phyloP scores from a whole-genome alignment of 2,888 invertebrate genomes.

The Sesia apiformis region DNA sequence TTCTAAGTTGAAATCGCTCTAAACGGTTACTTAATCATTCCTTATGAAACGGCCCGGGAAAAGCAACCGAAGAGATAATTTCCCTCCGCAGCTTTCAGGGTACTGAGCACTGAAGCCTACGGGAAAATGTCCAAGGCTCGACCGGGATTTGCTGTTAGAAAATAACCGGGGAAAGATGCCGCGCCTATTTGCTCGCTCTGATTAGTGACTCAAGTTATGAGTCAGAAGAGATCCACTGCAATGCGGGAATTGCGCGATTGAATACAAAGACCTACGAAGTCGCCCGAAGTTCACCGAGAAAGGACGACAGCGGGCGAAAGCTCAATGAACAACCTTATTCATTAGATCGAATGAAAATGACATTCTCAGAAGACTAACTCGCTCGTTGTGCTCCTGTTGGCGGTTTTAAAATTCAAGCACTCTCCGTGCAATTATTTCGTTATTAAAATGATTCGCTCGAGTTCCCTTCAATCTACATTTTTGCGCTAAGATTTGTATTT shows the following conservation, averaged over 20 bases:
- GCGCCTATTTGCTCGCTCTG: conserved; percentile 30
- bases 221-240: conserved; percentile 37
- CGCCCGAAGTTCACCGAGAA: conserved; percentile 31
- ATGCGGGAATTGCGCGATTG: conserved; percentile 13
- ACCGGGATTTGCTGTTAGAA: conserved; percentile 50
- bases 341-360: conserved; percentile 38
- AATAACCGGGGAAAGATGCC: conserved; percentile 21
- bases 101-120: conserved; percentile 61
- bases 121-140: conserved; percentile 64
- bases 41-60: conserved; percentile 34
- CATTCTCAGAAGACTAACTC: conserved; percentile 31
- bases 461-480: background rate
- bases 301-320: conserved; percentile 42
- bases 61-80: conserved; percentile 4
- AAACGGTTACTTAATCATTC: conserved; percentile 60
- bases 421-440: background rate
- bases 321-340: conserved; percentile 62
- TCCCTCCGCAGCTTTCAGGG: conserved; percentile 37
- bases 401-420: background rate
- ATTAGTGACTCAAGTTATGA: conserved; percentile 32
- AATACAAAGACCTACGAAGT: conserved; percentile 26
- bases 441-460: background rate
- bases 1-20: conserved; percentile 9
- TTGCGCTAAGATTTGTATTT: too few species aligned
- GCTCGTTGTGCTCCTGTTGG: background rate